Evolutionary conservation across 1,140 invertebrate species (phyloP).

Genomic region (Drosophila oshimai): DNA sequence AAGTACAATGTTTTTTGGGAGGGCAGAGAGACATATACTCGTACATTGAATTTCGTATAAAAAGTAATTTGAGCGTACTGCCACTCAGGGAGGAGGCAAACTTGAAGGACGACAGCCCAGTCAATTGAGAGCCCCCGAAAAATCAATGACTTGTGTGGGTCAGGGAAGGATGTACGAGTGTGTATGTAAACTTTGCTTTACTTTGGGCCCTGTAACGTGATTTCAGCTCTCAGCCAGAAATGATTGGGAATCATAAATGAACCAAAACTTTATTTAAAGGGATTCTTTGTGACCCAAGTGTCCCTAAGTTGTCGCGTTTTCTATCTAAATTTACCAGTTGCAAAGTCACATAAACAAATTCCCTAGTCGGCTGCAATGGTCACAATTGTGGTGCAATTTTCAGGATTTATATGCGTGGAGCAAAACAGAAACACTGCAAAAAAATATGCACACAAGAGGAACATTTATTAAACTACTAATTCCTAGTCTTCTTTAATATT

Average conservation of each 20-base stretch:
- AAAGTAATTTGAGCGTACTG: constrained; percentile 29
- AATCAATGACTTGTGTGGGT: constrained; percentile 42
- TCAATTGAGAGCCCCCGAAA: constrained; percentile 34
- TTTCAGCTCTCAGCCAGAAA: constrained; percentile 31
- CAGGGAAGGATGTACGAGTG: constrained; percentile 9
- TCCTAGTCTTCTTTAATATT: too few relatives aligned
- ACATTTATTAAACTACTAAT: too few relatives aligned
- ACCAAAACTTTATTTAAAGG: constrained; percentile 21
- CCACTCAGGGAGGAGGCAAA: not conserved
- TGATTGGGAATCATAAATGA: constrained; percentile 32
- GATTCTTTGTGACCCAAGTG: not conserved
- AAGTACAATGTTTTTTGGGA: not conserved
- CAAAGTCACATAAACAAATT: constrained; percentile 38
- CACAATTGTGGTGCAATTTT: constrained; percentile 6
- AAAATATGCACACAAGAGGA: not conserved
- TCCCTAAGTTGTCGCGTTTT: constrained; percentile 28
- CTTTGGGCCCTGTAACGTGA: constrained; percentile 17
- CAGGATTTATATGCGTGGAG: constrained; percentile 61
- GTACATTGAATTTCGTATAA: constrained; percentile 21
- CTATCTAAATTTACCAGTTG: constrained; percentile 50
- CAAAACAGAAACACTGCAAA: not conserved
- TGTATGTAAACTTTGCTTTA: constrained; percentile 4
- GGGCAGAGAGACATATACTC: not conserved
- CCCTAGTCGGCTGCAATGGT: not conserved
- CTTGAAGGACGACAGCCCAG: constrained; percentile 24